These are phyloP conservation scores for Melanophora roralis DNA, from an alignment of 2,888 invertebrate species.

Conservation along the genomic window DNA sequence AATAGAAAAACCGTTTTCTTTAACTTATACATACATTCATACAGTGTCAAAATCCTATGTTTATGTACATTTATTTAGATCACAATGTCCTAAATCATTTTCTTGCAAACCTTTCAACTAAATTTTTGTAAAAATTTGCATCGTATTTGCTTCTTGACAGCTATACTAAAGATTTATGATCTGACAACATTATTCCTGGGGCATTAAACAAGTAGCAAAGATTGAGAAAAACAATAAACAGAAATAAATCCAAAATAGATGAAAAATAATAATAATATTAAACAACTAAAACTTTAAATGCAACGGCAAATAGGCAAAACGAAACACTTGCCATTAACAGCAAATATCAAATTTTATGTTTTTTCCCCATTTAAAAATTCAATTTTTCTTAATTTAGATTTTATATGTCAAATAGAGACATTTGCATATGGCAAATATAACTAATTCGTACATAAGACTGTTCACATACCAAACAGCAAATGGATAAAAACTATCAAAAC, in stretches of 20 bases:
- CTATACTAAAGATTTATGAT: slow-evolving; percentile 52
- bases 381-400: slow-evolving; percentile 25
- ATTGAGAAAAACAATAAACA: background rate
- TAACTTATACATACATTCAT: background rate
- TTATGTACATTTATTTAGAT: no score
- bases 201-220: slow-evolving; percentile 36
- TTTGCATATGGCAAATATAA: slow-evolving; percentile 14
- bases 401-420: slow-evolving; percentile 24
- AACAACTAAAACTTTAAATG: slow-evolving; percentile 35
- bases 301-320: slow-evolving; percentile 12
- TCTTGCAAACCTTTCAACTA: slow-evolving; percentile 8
- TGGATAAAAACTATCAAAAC: slow-evolving; percentile 26
- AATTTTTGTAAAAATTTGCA: slow-evolving; percentile 37
- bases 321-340: slow-evolving; percentile 12
- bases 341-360: slow-evolving; percentile 41
- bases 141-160: slow-evolving; percentile 49
- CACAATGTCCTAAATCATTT: background rate
- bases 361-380: slow-evolving; percentile 17
- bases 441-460: slow-evolving; percentile 2
- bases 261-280: background rate
- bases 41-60: background rate
- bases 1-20: background rate
- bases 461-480: no score
- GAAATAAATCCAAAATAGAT: slow-evolving; percentile 8
- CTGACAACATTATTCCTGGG: slow-evolving; percentile 47